Base-by-base conservation (phyloP, 2,888 invertebrate genomes). In the Macrophya annulata region DNA sequence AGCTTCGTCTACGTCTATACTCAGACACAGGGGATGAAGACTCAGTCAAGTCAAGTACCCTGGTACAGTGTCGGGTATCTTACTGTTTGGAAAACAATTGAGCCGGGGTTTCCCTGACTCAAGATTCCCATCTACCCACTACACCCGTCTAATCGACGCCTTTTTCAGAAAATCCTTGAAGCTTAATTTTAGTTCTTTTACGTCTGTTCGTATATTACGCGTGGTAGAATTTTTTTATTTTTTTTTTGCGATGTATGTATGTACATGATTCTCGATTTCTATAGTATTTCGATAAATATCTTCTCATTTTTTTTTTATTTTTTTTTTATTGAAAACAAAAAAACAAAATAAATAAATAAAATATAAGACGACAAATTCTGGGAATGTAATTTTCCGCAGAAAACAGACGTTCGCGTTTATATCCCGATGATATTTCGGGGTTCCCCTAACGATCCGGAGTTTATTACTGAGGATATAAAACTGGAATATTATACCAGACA, bases 11-110 rank as follows among this genome's bases (percentile, higher is more conserved):
- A 8, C 45, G 77, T 77, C 55, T 43, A 43, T 17, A 51, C 77
- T 37, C 43, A 74, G 45, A 45, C 74, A n/a, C n/a, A 17, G 45
- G 40, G 25, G 68, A 37, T 15, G 68, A 4, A 37, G 37, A 37
- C 25, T 68, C 37, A 37, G 68, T 68, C 68, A 37, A 62, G 68
- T 68, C 31, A 25, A 62, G 62, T 62, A 6, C 68, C 68, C 37
- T 17, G 17, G 17, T 25, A 25, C 68, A 37, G 37, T 37, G 68
- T 68, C 74, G 45, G 74, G 45, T 25, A 74, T 21, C 15, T 8
- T 51, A 3, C 77, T 77, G 51, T 77, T 77, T 77, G 77, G 55
- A 77, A 77, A 77, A 77, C 77, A 77, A 77, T 77, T 37, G 43
- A 45, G 21, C 21, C 25, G 3, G 45, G 21, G 21, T 74, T 74